A percentile compares a stretch with the other conserved stretches of the same genome.
phyloP scores from a whole-genome alignment of 2,888 invertebrate genomes.

The Cataglyphis rosenhaueri region DNA sequence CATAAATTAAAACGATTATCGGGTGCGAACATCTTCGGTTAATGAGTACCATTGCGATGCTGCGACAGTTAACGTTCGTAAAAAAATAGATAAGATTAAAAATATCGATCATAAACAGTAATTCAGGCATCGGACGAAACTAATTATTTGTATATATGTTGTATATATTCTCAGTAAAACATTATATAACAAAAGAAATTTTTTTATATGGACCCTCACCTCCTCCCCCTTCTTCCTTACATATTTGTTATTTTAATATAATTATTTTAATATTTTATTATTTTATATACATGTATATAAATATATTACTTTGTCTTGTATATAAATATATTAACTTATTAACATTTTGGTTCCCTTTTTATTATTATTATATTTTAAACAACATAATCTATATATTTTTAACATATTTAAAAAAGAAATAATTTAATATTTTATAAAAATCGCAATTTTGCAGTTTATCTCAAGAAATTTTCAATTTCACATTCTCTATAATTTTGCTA shows the following conservation, averaged over 20 bases:
- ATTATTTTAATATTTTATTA: not conserved
- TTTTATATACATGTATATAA: not conserved
- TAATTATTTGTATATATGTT: not conserved
- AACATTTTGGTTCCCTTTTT: not conserved
- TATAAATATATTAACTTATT: not conserved
- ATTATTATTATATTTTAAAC: not conserved
- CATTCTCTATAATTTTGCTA: not conserved
- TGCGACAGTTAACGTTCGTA: constrained; percentile 18
- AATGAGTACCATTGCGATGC: constrained; percentile 6
- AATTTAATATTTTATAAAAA: not conserved
- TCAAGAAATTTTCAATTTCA: not conserved
- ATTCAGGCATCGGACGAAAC: not conserved
- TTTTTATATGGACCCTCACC: not conserved
- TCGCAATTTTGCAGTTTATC: not conserved
- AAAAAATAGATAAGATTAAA: constrained; percentile 10
- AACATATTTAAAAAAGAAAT: not conserved
- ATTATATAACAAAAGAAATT: not conserved
- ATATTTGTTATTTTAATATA: not conserved
- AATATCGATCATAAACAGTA: constrained; percentile 7
- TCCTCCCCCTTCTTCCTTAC: not conserved
- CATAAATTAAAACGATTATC: constrained; percentile 35
- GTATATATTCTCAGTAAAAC: not conserved
- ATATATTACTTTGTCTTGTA: not conserved
- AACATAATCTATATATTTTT: not conserved
- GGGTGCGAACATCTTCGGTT: constrained; percentile 15